Base-by-base conservation (phyloP, 2,113 vertebrate genomes). In the Odocoileus virginianus region DNA sequence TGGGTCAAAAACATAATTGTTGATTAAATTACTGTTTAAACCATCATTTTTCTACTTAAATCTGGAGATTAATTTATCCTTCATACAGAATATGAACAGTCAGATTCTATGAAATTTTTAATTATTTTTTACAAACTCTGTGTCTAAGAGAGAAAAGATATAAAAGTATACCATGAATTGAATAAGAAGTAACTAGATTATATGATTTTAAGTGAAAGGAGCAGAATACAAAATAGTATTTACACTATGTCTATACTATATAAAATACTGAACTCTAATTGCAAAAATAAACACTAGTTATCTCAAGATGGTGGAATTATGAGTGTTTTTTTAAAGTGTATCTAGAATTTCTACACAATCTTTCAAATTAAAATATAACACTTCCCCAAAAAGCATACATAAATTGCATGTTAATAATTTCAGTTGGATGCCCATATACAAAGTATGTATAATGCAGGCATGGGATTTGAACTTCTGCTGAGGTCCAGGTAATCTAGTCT, bases 81-180 rank as follows among this genome's bases (percentile, higher is more conserved):
- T 97, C 91, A 93, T 91, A 95, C 85, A 97, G 47, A 95, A 93
- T 93, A 97, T 96, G 86, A 97, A 97, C 94, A 89, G 91, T 97
- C 86, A 94, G n/a, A 58, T 83, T 93, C 86, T 97, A 86, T 95
- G 81, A 45, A 81, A 78, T 67, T 91, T 95, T 97, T 58, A 90
- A 89, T 94, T 94, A 83, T 89, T 67, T 91, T 96, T 91, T 91
- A 97, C 94, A 94, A 94, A 89, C 30, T 96, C 57, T 93, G 76
- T 88, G 45, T 60, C n/a, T 94, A 97, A 95, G 47, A 97, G 74
- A 96, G 74, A 95, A 97, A 81, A 83, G 7, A 95, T 93, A 93
- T 95, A 91, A 96, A 97, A 64, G 86, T 67, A 97, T 97, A 91
- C n/a, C 58, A 81, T 87, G 28, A 97, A 96, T 55, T 96, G 43